These are phyloP conservation scores for Stenodema calcarata DNA, from an alignment of 2,888 invertebrate genomes.

Conservation along the genomic window DNA sequence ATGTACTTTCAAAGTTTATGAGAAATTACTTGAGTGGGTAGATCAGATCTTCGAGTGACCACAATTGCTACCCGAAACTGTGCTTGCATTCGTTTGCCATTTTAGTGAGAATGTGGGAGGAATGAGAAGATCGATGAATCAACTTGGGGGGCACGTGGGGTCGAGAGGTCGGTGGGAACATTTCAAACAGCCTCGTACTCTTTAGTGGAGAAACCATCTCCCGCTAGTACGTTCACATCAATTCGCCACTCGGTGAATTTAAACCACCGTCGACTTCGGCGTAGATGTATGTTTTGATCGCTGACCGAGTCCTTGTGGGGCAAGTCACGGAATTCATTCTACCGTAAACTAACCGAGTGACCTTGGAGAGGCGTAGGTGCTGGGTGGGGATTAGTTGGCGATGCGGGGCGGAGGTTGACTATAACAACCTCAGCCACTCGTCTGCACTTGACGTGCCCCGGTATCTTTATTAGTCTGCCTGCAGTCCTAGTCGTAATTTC, in stretches of 20 bases:
- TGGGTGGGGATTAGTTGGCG: neutral
- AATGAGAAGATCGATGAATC: too few species aligned
- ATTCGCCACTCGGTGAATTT: neutral
- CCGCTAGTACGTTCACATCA: neutral
- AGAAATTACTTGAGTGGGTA: too few species aligned
- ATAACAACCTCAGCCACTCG: neutral
- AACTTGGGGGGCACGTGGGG: neutral
- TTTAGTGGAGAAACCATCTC: neutral
- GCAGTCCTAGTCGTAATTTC: too few species aligned
- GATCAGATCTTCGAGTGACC: too few species aligned
- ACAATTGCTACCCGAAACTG: too few species aligned
- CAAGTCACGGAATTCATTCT: constrained; percentile 50
- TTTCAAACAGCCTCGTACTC: neutral
- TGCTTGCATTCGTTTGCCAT: too few species aligned
- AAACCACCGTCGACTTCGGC: neutral
- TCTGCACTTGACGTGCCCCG: neutral
- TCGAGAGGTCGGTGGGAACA: neutral
- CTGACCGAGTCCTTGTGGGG: constrained; percentile 34
- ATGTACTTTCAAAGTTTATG: too few species aligned
- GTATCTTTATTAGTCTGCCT: too few species aligned
- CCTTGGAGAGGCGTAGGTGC: constrained; percentile 14
- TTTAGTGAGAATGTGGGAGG: too few species aligned
- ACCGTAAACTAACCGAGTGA: constrained; percentile 43
- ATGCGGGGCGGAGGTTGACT: neutral
- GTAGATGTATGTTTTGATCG: neutral